Evolutionary conservation across 2,113 vertebrate species (phyloP), one percentile per base, ranked within the genome.

Genomic region (Sylvietta virens): DNA sequence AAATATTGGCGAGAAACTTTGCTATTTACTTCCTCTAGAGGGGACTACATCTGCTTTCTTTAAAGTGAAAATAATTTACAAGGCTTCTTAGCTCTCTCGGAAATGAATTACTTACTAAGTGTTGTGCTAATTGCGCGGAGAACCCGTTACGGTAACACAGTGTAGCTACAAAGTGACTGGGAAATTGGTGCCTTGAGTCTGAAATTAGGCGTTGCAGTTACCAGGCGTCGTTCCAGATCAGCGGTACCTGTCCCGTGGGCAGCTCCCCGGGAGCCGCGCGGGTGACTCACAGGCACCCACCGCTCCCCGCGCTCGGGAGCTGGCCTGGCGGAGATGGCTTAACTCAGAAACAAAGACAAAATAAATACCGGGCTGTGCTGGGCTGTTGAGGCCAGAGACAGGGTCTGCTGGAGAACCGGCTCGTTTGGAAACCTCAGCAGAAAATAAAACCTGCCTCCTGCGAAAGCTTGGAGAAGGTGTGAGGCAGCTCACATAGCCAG

Each of bases 191-290:
- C 95, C 92, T 97, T 95, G 93, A 93, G 95, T 95, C 94, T 92
- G 96, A 97, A 97, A 97, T 97, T 97, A 94, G 91, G 95, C 31
- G 97, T 97, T 97, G 92, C 97, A 96, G 92, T 97, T 97, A 96
- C 97, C 88, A 96, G 76, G 94, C 81, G 4, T 95, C 95, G 61
- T 86, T 95, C 87, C 93, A 91, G 94, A 95, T 94, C 88, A 95
- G 90, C 83, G 88, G 90, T 95, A 94, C 95, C 95, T 95, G 86
- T 94, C 91, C 90, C 22, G 3, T 79, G 96, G 95, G 95, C 95
- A 97, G 93, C 92, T 95, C 82, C 15, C 37, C 4, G 12, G 71
- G 67, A 95, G 73, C 74, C 4, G 4, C 3, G 1, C 56, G 20
- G 71, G 51, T 96, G 92, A 95, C 56, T 96, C 89, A 93, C 74